Conservation (phyloP, 1,140 invertebrate genomes). For the Euwallacea similis region DNA sequence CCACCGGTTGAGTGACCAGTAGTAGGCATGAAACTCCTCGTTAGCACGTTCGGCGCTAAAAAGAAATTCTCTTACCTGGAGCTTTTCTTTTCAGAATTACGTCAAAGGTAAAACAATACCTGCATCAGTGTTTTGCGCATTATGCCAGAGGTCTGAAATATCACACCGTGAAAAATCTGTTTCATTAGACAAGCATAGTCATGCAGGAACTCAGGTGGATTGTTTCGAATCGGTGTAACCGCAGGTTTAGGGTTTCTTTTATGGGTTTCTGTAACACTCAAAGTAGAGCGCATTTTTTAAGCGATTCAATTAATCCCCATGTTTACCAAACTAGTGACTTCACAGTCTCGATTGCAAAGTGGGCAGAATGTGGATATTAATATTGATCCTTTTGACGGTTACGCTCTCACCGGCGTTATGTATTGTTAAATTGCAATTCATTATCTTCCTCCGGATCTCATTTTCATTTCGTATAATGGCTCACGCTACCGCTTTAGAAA, state of each 20-base stretch:
- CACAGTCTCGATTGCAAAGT: no score
- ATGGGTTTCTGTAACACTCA: no score
- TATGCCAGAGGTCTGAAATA: slow-evolving; percentile 2
- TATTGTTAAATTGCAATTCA: background rate
- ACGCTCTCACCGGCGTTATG: background rate
- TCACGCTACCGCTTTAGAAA: background rate
- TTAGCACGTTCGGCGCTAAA: background rate
- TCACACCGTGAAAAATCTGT: slow-evolving; percentile 6
- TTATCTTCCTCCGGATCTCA: slow-evolving; percentile 2
- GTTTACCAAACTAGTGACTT: no score
- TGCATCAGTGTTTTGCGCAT: background rate
- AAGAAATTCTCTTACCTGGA: background rate
- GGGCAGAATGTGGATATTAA: no score
- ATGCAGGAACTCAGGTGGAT: slow-evolving; percentile 18
- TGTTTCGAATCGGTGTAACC: background rate
- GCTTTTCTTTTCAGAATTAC: background rate
- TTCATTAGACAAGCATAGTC: slow-evolving; percentile 15
- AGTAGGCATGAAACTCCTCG: background rate
- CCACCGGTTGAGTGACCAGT: slow-evolving; percentile 18
- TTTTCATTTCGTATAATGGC: background rate
- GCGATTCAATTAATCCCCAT: no score
- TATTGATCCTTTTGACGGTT: no score
- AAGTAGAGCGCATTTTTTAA: no score
- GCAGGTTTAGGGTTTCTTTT: background rate
- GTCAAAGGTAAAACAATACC: background rate